Conservation (phyloP, 2,888 invertebrate species). For the Stenichneumon culpator region DNA sequence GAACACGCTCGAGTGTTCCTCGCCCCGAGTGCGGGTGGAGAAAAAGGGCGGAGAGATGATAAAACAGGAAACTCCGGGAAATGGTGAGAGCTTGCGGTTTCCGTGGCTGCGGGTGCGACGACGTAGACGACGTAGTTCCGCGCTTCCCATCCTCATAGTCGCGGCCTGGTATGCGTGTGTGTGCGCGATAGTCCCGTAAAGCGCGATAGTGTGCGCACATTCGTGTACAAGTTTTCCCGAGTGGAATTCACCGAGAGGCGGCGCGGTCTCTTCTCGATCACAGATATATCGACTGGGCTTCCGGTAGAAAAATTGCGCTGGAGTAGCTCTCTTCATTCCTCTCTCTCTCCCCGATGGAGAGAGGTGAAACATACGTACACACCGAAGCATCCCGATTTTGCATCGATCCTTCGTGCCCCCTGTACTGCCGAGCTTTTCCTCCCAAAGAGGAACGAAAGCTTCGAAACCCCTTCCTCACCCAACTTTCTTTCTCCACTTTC, state of each 20-base stretch:
- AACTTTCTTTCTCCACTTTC: conserved; percentile 15
- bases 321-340: conserved; percentile 5
- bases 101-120: conserved; percentile 34
- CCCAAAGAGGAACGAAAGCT: conserved; percentile 15
- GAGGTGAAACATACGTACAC: conserved; percentile 10
- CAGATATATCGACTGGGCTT: conserved; percentile 52
- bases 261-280: conserved; percentile 54
- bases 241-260: conserved; percentile 37
- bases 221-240: conserved; percentile 25
- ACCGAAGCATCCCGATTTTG: conserved; percentile 24
- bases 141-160: conserved; percentile 21
- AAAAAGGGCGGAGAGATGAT: conserved; percentile 48
- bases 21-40: conserved; percentile 9
- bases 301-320: conserved; percentile 56
- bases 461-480: not conserved
- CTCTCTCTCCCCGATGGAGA: no score
- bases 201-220: conserved; percentile 25
- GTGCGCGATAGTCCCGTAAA: not conserved
- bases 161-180: not conserved
- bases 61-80: conserved; percentile 44
- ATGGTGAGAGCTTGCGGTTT: conserved; percentile 55
- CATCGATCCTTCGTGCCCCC: conserved; percentile 19
- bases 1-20: conserved; percentile 36
- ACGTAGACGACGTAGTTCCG: conserved; percentile 45
- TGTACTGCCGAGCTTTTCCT: not conserved